Evolutionary conservation across 2,888 invertebrate genomes (phyloP).

Genomic region (Cremastinae sp.): DNA sequence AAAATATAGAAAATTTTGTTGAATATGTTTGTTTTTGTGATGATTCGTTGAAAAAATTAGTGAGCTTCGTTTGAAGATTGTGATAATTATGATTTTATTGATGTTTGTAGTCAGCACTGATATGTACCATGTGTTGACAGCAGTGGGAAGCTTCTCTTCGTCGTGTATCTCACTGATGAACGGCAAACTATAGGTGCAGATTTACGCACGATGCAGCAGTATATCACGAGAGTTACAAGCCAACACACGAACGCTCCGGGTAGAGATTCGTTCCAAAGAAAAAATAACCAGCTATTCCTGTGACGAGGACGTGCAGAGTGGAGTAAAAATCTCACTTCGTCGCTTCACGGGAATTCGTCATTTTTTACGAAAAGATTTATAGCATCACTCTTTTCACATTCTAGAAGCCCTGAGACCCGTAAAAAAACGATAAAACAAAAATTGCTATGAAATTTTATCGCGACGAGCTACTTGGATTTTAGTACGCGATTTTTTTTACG

Average conservation of each 20-base stretch:
- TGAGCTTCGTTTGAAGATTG: neutral
- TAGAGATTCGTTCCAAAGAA: conserved; percentile 22
- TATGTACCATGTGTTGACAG: conserved; percentile 30
- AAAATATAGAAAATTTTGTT: too few species aligned
- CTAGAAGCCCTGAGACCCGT: conserved; percentile 18
- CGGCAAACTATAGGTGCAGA: conserved; percentile 6
- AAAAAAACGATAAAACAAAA: too few species aligned
- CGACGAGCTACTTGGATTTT: neutral
- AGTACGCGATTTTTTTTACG: conserved; percentile 1
- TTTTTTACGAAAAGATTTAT: conserved; percentile 47
- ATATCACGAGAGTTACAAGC: conserved; percentile 40
- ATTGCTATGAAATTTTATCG: too few species aligned
- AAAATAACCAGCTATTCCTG: conserved; percentile 28
- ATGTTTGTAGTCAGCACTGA: conserved; percentile 6
- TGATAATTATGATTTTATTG: neutral
- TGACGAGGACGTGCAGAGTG: conserved; percentile 21
- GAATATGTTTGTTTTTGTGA: too few species aligned
- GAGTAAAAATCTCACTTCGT: conserved; percentile 22
- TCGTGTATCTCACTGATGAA: conserved; percentile 4
- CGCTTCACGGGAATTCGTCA: conserved; percentile 50
- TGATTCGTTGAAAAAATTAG: neutral
- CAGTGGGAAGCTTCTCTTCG: neutral
- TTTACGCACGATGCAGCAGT: conserved; percentile 24
- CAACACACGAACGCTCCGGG: conserved; percentile 11
- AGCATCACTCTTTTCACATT: neutral